Evolutionary conservation across 2,888 invertebrate genomes (phyloP).

Genomic region (Arrhopalites spinosus): DNA sequence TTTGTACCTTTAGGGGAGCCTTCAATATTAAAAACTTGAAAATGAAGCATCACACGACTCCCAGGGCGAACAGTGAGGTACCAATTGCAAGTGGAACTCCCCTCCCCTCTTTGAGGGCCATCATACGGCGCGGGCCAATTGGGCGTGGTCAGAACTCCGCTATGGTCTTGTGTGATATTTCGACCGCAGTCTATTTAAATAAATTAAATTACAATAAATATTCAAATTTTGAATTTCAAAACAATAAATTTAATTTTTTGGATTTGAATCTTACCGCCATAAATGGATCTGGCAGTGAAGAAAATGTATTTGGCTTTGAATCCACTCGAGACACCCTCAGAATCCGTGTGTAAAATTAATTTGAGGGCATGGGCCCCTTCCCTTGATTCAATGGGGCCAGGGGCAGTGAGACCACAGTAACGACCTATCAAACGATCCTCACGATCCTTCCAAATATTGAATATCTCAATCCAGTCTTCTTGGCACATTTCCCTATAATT

Average conservation of each 20-base stretch:
- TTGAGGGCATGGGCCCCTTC: slow-evolving; percentile 85
- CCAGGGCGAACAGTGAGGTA: slow-evolving; percentile 84
- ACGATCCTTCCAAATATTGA: slow-evolving; percentile 83
- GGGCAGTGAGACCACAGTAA: slow-evolving; percentile 59
- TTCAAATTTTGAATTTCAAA: neutral
- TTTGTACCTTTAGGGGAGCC: slow-evolving; percentile 81
- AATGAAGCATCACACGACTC: slow-evolving; percentile 86
- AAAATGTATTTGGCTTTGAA: slow-evolving; percentile 96
- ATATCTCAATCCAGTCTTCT: slow-evolving; percentile 93
- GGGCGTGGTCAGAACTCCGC: slow-evolving; percentile 87
- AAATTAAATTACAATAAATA: neutral
- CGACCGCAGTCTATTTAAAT: slow-evolving; percentile 84
- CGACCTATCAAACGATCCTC: slow-evolving; percentile 84
- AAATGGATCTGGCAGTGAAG: slow-evolving; percentile 83
- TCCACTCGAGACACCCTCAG: slow-evolving; percentile 85
- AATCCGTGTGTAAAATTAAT: slow-evolving; percentile 85
- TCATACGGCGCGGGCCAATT: slow-evolving; percentile 90
- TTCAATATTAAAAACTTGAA: slow-evolving; percentile 90
- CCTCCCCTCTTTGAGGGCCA: slow-evolving; percentile 75
- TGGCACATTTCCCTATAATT: slow-evolving; percentile 66
- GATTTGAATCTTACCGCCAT: no score
- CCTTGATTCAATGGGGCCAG: slow-evolving; percentile 93
- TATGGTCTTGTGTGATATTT: slow-evolving; percentile 76
- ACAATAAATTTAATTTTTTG: no score
- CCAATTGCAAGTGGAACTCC: slow-evolving; percentile 95